A percentile compares a stretch with the other conserved stretches of the same genome.
phyloP scores from a whole-genome alignment of 2,888 invertebrate genomes.

The Drosophila niveifrons region DNA sequence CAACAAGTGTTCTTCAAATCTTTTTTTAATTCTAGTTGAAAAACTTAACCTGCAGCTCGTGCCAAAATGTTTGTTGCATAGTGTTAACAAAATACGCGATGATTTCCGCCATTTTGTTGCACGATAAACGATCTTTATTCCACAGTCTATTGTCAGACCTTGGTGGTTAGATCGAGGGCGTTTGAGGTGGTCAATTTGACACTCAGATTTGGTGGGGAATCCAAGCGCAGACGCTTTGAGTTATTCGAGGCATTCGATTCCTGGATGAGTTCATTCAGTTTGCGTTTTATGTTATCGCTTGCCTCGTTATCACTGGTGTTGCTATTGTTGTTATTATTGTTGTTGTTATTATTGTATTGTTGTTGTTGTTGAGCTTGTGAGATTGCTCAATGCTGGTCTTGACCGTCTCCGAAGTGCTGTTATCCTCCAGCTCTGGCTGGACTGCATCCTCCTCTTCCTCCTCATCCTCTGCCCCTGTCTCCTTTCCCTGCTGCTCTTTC shows the following conservation, averaged over 20 bases:
- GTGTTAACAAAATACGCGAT: slow-evolving; percentile 27
- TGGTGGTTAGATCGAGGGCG: slow-evolving; percentile 88
- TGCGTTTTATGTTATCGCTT: slow-evolving; percentile 60
- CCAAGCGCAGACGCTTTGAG: slow-evolving; percentile 66
- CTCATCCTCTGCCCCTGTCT: background rate
- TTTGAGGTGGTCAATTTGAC: slow-evolving; percentile 73
- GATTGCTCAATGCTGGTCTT: slow-evolving; percentile 55
- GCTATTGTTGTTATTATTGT: slow-evolving; percentile 53
- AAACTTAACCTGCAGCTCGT: background rate
- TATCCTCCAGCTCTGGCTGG: slow-evolving; percentile 39
- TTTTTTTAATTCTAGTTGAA: background rate
- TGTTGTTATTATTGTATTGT: slow-evolving; percentile 47
- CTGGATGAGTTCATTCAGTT: slow-evolving; percentile 60
- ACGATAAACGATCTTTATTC: background rate
- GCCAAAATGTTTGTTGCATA: slow-evolving; percentile 43
- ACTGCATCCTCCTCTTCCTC: slow-evolving; percentile 2
- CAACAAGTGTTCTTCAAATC: too few relatives aligned
- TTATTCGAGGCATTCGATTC: slow-evolving; percentile 40
- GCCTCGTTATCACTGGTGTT: slow-evolving; percentile 61
- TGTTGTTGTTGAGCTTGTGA: slow-evolving; percentile 36
- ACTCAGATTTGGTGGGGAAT: slow-evolving; percentile 33
- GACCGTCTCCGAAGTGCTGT: slow-evolving; percentile 43
- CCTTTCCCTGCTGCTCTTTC: background rate
- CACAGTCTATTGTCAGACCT: slow-evolving; percentile 86
- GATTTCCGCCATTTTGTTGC: slow-evolving; percentile 24